These are phyloP conservation scores for Aphidius colemani DNA, from an alignment of 2,888 invertebrate species.

Conservation along the genomic window DNA sequence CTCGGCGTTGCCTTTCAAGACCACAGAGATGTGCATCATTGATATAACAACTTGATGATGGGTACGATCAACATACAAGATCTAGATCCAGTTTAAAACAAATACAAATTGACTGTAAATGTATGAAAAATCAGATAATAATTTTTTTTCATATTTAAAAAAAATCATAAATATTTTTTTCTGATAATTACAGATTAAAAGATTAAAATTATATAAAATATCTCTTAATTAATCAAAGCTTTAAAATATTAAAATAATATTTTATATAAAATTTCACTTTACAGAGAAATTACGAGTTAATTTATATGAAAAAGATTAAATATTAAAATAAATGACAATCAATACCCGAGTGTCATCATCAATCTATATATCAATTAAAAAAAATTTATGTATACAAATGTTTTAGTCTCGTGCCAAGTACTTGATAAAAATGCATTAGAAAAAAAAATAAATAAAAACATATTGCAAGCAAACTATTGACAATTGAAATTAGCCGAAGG, in stretches of 20 bases:
- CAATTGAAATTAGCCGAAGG: conserved; percentile 24
- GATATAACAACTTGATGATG: not conserved
- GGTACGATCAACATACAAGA: not conserved
- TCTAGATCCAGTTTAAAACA: conserved; percentile 12
- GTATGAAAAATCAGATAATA: no score
- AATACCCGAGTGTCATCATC: conserved; percentile 9
- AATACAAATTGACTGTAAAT: not conserved
- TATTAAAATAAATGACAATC: conserved; percentile 36
- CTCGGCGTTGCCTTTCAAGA: conserved; percentile 10
- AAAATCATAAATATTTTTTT: no score
- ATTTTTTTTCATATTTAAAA: no score
- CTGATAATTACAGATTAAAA: no score
- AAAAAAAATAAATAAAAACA: not conserved
- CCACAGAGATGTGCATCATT: conserved; percentile 1
- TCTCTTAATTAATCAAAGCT: no score
- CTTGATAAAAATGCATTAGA: no score
- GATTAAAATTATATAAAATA: no score
- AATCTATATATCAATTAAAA: conserved; percentile 35
- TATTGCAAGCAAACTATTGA: conserved; percentile 10
- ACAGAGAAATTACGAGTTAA: conserved; percentile 23
- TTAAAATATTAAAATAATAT: no score
- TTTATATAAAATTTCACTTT: no score
- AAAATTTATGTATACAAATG: not conserved
- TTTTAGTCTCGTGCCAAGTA: conserved; percentile 27
- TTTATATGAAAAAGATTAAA: conserved; percentile 37